Percentiles rank a stretch among this genome's conserved stretches.
Conservation (phyloP, 92 coral and sea anemone genomes). For the Porites evermanni region DNA sequence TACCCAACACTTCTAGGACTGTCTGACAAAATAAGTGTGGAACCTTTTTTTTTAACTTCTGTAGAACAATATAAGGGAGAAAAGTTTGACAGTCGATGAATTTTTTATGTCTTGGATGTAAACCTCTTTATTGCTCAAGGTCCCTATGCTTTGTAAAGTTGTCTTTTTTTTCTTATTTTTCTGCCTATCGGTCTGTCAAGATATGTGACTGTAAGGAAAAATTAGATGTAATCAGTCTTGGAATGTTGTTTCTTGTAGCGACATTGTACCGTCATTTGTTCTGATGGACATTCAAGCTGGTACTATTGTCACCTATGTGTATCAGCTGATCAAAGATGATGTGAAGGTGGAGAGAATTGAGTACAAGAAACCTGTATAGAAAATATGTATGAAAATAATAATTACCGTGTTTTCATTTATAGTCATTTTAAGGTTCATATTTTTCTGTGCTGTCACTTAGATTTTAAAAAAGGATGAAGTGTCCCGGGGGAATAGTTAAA, state of each 20-base stretch:
- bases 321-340: slow-evolving; percentile 92
- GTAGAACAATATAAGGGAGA: too few relatives aligned
- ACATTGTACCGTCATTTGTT: slow-evolving; percentile 90
- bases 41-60: too few relatives aligned
- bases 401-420: not conserved
- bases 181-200: too few relatives aligned
- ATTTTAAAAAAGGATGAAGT: not conserved
- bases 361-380: slow-evolving; percentile 86
- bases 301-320: slow-evolving; percentile 96
- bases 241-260: slow-evolving; percentile 47
- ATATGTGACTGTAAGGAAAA: too few relatives aligned
- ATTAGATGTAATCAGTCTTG: not conserved
- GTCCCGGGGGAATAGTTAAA: too few relatives aligned
- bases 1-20: too few relatives aligned
- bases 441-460: not conserved
- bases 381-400: slow-evolving; percentile 1
- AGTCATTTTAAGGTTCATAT: not conserved
- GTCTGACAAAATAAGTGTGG: too few relatives aligned
- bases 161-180: too few relatives aligned
- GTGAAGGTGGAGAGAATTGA: slow-evolving; percentile 99
- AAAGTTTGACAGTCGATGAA: too few relatives aligned
- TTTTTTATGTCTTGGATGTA: too few relatives aligned
- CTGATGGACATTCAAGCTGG: slow-evolving; percentile 99
- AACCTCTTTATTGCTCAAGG: too few relatives aligned
- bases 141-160: too few relatives aligned